These are phyloP conservation scores for Pheosia tremula DNA, from an alignment of 2,888 invertebrate genomes.

Conservation along the genomic window DNA sequence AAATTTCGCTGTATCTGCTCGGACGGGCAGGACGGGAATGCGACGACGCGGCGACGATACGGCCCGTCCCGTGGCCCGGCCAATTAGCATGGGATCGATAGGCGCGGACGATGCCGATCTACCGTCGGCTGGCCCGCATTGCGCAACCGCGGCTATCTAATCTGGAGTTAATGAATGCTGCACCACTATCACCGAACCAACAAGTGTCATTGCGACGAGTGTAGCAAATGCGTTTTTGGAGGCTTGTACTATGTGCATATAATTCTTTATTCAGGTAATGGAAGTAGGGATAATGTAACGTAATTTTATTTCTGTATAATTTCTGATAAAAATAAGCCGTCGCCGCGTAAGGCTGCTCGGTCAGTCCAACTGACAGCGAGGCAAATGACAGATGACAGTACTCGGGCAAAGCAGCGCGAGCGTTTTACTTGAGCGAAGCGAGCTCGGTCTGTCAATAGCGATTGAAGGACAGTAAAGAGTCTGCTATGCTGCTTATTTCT, in stretches of 20 bases:
- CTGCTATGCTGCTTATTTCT: too few species aligned
- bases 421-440: too few species aligned
- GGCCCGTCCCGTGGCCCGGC: conserved; percentile 65
- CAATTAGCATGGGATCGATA: conserved; percentile 84
- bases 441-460: too few species aligned
- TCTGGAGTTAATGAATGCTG: conserved; percentile 76
- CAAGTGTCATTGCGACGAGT: conserved; percentile 1
- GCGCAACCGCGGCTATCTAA: conserved; percentile 76
- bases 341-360: too few species aligned
- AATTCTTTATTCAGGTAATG: too few species aligned
- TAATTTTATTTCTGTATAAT: too few species aligned
- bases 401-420: too few species aligned
- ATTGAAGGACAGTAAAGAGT: too few species aligned
- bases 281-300: too few species aligned
- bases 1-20: conserved; percentile 81
- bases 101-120: conserved; percentile 74
- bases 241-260: neutral
- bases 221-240: neutral
- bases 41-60: conserved; percentile 71
- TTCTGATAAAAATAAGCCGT: too few species aligned
- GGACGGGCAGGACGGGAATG: conserved; percentile 64
- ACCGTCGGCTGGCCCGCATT: conserved; percentile 67
- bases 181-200: conserved; percentile 58
- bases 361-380: too few species aligned
- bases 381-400: too few species aligned